Conservation (phyloP, 2,113 vertebrate genomes). For the Calyptomena viridis region DNA sequence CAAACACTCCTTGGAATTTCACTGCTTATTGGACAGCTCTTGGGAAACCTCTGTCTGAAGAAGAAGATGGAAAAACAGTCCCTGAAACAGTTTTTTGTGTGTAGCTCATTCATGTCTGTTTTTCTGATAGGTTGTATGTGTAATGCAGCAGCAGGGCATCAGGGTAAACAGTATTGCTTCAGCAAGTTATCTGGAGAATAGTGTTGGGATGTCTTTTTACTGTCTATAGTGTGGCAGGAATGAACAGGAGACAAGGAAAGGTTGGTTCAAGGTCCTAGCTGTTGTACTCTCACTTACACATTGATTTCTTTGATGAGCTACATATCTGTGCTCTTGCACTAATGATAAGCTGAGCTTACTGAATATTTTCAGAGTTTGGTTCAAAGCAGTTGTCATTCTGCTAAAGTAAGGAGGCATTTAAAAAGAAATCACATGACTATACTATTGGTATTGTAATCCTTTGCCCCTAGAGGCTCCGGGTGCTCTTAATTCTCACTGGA, state of each 20-base stretch:
- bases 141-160: not conserved
- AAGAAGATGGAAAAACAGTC: not conserved
- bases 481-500: not conserved
- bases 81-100: not conserved
- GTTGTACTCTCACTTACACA: not conserved
- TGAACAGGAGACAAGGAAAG: not conserved
- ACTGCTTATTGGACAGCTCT: not conserved
- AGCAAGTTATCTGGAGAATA: not conserved
- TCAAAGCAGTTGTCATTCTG: not conserved
- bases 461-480: not conserved
- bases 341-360: not conserved
- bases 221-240: not conserved
- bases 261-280: not conserved
- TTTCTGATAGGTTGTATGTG: not conserved
- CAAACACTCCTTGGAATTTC: not conserved
- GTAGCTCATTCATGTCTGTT: not conserved
- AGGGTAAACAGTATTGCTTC: not conserved
- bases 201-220: not conserved
- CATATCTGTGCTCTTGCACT: not conserved
- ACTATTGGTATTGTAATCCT: not conserved
- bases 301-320: not conserved
- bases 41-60: not conserved
- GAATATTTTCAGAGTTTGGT: not conserved
- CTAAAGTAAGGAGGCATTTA: not conserved
- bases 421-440: not conserved